phyloP scores from a whole-genome alignment of 92 coral and sea anemone species.

The Actinernus sp. region DNA sequence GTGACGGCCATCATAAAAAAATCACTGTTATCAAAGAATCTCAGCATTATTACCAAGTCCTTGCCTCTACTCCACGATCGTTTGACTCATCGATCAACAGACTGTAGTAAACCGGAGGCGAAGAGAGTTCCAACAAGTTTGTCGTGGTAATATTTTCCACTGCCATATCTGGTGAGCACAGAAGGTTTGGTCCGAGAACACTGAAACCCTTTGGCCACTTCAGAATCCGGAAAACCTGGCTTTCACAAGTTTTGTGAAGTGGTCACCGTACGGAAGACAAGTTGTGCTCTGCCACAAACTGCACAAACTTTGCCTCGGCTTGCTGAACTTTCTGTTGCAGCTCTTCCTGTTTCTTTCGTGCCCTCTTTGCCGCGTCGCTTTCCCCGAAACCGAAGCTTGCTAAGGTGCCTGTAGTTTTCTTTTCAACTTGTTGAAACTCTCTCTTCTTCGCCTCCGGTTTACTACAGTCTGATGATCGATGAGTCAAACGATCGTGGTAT shows the following conservation, averaged over 20 bases:
- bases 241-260: slow-evolving; percentile 15
- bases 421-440: background rate
- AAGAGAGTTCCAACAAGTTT: no score
- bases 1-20: slow-evolving; percentile 23
- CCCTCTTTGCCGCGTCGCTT: no score
- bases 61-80: no score
- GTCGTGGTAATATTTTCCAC: no score
- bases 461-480: background rate
- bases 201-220: slow-evolving; percentile 21
- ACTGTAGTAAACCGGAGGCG: no score
- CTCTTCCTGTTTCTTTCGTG: slow-evolving; percentile 18
- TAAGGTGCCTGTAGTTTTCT: slow-evolving; percentile 10
- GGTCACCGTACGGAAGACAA: slow-evolving; percentile 16
- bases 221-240: slow-evolving; percentile 23
- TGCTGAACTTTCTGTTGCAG: slow-evolving; percentile 14
- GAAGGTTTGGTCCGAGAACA: no score
- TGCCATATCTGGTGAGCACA: no score
- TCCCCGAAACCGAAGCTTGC: slow-evolving; percentile 15
- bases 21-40: slow-evolving; percentile 11
- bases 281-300: no score
- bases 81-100: no score
- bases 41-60: slow-evolving; percentile 25
- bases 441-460: background rate
- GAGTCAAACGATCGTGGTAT: background rate
- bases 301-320: slow-evolving; percentile 29